Percentiles rank a stretch among this genome's conserved stretches.
These are phyloP conservation scores for Hylaeus anthracinus DNA, from an alignment of 1,140 invertebrate genomes.

Conservation along the genomic window DNA sequence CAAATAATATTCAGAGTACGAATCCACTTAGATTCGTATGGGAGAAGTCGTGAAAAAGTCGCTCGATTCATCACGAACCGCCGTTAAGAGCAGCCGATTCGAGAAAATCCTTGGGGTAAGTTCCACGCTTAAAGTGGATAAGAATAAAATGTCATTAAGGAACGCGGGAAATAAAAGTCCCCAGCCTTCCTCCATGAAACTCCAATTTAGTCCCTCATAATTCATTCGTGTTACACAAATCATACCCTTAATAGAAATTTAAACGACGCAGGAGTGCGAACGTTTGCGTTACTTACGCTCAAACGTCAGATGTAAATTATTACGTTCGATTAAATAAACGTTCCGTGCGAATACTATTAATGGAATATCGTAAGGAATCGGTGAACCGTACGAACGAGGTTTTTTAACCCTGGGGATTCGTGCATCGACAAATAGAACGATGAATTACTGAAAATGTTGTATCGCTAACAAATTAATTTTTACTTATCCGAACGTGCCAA, in stretches of 20 bases:
- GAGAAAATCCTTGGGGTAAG: slow-evolving; percentile 14
- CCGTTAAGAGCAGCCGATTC: slow-evolving; percentile 5
- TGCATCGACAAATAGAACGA: too few species aligned
- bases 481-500: too few species aligned
- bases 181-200: slow-evolving; percentile 8
- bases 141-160: slow-evolving; percentile 30
- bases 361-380: background rate
- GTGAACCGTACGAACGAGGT: background rate
- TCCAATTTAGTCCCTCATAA: slow-evolving; percentile 12
- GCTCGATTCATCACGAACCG: background rate
- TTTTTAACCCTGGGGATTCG: too few species aligned
- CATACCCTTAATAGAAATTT: slow-evolving; percentile 38
- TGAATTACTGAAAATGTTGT: too few species aligned
- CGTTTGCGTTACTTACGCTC: background rate
- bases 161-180: slow-evolving; percentile 12
- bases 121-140: slow-evolving; percentile 18
- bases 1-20: background rate
- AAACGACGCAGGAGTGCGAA: background rate
- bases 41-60: background rate
- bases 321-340: background rate
- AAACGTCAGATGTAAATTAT: background rate
- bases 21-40: background rate
- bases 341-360: slow-evolving; percentile 2
- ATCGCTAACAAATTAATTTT: too few species aligned
- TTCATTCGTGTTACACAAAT: slow-evolving; percentile 27